Evolutionary conservation across 2,113 vertebrate genomes (phyloP).

Genomic region (Charadrius vociferus): DNA sequence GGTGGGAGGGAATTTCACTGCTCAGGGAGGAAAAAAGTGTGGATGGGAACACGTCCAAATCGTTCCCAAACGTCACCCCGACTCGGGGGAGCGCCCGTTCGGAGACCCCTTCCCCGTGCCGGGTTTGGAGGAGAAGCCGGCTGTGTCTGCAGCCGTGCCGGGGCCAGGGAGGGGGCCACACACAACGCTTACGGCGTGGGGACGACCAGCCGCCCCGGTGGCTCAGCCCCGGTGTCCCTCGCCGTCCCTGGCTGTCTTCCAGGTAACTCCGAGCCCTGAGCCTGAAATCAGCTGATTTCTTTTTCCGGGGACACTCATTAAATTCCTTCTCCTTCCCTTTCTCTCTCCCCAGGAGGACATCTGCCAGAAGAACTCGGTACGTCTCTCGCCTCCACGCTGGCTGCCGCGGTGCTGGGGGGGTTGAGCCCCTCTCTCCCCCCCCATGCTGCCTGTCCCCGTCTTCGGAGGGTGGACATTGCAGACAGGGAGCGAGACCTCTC

Average conservation of each 20-base stretch:
- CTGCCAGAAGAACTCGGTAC: constrained; percentile 76
- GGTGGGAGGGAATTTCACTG: fast-evolving
- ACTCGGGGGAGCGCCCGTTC: fast-evolving
- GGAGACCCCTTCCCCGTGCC: neutral
- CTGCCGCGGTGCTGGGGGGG: fast-evolving
- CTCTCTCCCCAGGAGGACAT: constrained; percentile 65
- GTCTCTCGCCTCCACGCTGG: neutral
- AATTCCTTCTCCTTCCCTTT: neutral
- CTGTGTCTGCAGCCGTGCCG: neutral
- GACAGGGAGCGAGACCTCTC: neutral
- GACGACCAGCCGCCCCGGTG: fast-evolving
- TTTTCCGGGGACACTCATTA: neutral
- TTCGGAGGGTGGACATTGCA: neutral
- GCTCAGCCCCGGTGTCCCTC: neutral
- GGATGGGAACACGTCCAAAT: neutral
- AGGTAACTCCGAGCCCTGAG: neutral
- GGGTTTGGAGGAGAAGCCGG: neutral
- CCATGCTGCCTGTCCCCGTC: neutral
- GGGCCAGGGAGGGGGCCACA: neutral
- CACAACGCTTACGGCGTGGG: fast-evolving
- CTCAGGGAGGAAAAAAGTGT: neutral
- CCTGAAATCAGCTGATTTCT: neutral
- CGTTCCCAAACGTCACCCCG: neutral
- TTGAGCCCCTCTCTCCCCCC: neutral
- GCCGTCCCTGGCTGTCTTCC: neutral